Percentiles rank a stretch among this genome's conserved stretches.
These are phyloP conservation scores for Apodemus speciosus DNA, from an alignment of 2,113 vertebrate species.

Conservation along the genomic window DNA sequence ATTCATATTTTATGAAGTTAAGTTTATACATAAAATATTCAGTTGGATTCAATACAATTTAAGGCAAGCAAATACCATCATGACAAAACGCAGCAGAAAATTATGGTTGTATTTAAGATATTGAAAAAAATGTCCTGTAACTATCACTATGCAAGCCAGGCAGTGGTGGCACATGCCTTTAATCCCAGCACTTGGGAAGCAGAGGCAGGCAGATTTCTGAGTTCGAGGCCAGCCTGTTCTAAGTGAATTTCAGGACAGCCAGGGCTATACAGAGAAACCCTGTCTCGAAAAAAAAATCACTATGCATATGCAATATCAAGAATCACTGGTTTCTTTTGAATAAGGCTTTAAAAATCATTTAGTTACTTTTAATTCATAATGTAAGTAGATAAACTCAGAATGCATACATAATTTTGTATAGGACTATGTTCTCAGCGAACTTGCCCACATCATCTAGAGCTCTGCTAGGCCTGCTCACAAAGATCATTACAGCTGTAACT, in stretches of 20 bases:
- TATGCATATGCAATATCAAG: neutral
- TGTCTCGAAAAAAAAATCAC: too few species aligned
- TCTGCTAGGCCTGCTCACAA: neutral
- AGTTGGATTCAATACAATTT: neutral
- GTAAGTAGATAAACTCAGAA: neutral
- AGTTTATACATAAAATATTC: neutral
- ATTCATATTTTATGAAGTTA: neutral
- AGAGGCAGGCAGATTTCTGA: too few species aligned
- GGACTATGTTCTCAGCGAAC: neutral
- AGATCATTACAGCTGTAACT: too few species aligned
- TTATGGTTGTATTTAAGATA: neutral
- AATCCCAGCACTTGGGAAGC: too few species aligned
- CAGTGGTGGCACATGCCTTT: too few species aligned
- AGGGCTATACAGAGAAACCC: too few species aligned
- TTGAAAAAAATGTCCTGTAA: neutral
- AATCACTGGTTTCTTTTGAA: neutral
- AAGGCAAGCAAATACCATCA: neutral
- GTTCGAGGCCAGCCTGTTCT: too few species aligned
- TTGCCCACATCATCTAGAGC: neutral
- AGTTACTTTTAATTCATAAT: neutral
- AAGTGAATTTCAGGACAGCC: too few species aligned
- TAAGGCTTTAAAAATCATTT: neutral
- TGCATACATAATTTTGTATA: neutral
- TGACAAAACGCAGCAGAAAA: neutral
- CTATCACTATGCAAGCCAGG: neutral